phyloP scores from a whole-genome alignment of 2,113 vertebrate species.

The Rhinogobius similis region DNA sequence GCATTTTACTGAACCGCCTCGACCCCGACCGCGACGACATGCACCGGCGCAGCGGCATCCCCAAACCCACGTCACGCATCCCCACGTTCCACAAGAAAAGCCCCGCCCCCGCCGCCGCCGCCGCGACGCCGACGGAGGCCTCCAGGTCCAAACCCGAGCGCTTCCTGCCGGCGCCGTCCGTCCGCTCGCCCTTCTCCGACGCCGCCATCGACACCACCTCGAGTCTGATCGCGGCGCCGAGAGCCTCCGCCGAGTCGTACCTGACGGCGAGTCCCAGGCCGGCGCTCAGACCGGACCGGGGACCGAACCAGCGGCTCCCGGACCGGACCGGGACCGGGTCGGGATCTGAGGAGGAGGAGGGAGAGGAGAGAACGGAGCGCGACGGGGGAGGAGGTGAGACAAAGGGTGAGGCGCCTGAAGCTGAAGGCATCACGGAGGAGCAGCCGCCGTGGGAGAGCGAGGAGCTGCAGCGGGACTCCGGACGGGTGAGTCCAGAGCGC shows the following conservation, averaged over 20 bases:
- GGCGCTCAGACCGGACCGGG: constrained; percentile 48
- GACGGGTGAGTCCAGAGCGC: too few relatives aligned
- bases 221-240: not conserved
- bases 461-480: not conserved
- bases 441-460: constrained; percentile 53
- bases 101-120: too few relatives aligned
- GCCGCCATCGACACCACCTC: not conserved
- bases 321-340: constrained; percentile 12
- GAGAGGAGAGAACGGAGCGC: not conserved
- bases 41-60: constrained; percentile 50
- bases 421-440: constrained; percentile 50
- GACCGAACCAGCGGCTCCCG: not conserved
- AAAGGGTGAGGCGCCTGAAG: not conserved
- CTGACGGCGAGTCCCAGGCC: constrained; percentile 53
- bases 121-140: constrained; percentile 22
- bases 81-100: constrained; percentile 75
- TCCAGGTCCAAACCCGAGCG: constrained; percentile 55
- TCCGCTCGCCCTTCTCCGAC: constrained; percentile 35
- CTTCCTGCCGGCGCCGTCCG: constrained; percentile 5
- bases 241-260: not conserved
- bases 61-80: constrained; percentile 69
- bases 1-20: constrained; percentile 62
- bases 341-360: not conserved
- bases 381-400: not conserved
- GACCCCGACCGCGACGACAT: constrained; percentile 64